Conservation (phyloP, 1,140 invertebrate species). For the Lepidurus arcticus region DNA sequence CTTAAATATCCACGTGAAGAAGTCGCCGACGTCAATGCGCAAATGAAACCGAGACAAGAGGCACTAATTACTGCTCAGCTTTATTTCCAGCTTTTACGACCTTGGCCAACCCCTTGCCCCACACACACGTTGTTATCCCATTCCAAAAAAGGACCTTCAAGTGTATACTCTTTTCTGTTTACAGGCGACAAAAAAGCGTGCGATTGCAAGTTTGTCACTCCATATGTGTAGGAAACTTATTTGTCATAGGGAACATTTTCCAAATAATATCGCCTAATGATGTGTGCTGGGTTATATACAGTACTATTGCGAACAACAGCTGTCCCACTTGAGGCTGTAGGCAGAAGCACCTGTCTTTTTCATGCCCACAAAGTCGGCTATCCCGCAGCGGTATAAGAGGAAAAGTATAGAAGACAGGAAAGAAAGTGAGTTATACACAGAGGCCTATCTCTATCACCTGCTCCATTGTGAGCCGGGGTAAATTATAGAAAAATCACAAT, state of each 20-base stretch:
- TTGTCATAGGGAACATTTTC: too few relatives aligned
- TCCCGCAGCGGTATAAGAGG: background rate
- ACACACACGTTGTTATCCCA: background rate
- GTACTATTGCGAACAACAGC: background rate
- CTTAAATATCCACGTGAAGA: conserved; percentile 18
- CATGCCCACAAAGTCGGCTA: background rate
- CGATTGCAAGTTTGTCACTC: too few relatives aligned
- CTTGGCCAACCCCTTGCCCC: background rate
- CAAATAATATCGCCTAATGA: too few relatives aligned
- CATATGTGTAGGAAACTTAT: too few relatives aligned
- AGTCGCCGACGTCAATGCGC: background rate
- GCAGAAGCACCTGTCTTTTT: background rate
- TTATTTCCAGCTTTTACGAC: conserved; percentile 6
- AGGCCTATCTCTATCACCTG: too few relatives aligned
- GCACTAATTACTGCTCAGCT: conserved; percentile 8
- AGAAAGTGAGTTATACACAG: background rate
- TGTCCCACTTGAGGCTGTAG: conserved; percentile 4
- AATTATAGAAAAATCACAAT: too few relatives aligned
- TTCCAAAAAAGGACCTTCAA: background rate
- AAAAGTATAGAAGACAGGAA: background rate
- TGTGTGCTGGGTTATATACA: too few relatives aligned
- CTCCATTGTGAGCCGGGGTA: too few relatives aligned
- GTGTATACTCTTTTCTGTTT: too few relatives aligned
- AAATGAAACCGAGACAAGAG: background rate
- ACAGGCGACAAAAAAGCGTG: too few relatives aligned